Base-by-base conservation (phyloP, 2,888 invertebrate genomes). In the Lymantria monacha region DNA sequence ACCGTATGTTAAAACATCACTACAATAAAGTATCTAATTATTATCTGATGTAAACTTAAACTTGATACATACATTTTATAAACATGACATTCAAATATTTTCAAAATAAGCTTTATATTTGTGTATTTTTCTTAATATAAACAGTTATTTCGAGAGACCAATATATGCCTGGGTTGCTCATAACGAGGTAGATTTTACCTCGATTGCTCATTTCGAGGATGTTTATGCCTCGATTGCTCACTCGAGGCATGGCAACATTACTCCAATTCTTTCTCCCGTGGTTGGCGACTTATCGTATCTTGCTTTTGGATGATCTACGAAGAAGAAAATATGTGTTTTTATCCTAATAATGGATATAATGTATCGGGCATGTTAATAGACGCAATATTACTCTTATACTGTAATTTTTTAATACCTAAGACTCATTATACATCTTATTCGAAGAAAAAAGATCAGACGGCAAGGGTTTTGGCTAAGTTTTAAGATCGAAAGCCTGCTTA, bases 301-400 rank as follows among this genome's bases (percentile, higher is more conserved):
- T 51, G 56, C 13, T 40, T 44, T 31, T 67, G 63, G 36, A 70
- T 64, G 51, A 76, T 61, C 80, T 80, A 76, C 31, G 69, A 59
- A 73, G 46, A 55, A 70, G 58, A 76, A 69, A 70, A 49, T 48
- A 55, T 48, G 42, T 44, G 14, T 66, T 63, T 64, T 61, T 61
- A 64, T 44, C 57, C 45, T 38, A 51, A 22, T 45, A 41, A 42
- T 45, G 33, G 49, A 49, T 30, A 48, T 14, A 22, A 22, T 22
- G 36, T 42, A 48, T 36, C 36, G 42, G 48, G 30, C 42, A 42
- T 33, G 5, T 7, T 15, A 14, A 36, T 31, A 9, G 12, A 33
- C 8, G 14, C 10, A 14, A 22, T 30, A 30, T 42, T 3, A 42
- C n/a, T n/a, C 7, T 9, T 42, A 22, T 22, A 3, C 22, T 22